Conservation (phyloP, 2,797 vertebrate genomes). For the Holocentrus rufus region DNA sequence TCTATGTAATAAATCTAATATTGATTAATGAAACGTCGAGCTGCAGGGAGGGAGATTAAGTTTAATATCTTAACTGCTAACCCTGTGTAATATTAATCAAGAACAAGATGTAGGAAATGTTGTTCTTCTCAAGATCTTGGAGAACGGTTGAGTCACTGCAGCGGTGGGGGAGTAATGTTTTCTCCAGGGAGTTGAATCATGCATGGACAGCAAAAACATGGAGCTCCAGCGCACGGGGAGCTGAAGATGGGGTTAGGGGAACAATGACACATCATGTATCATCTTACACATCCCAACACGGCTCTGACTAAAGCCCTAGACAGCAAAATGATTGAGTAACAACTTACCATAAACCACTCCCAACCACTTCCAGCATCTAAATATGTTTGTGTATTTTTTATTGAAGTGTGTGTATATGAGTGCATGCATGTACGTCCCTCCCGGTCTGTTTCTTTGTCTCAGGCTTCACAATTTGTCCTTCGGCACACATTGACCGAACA, state of each 20-base stretch:
- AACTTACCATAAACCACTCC: constrained; percentile 79
- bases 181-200: constrained; percentile 70
- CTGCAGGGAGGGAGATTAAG: constrained; percentile 56
- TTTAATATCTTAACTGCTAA: constrained; percentile 54
- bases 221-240: constrained; percentile 45
- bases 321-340: constrained; percentile 78
- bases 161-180: constrained; percentile 67
- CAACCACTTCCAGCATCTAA: constrained; percentile 67
- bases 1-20: constrained; percentile 54
- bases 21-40: constrained; percentile 64
- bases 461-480: constrained; percentile 56
- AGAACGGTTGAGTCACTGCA: constrained; percentile 63
- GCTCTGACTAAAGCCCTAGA: constrained; percentile 68
- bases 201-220: constrained; percentile 68
- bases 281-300: constrained; percentile 69
- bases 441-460: neutral
- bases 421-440: constrained; percentile 15
- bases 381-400: constrained; percentile 25
- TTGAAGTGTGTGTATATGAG: constrained; percentile 18
- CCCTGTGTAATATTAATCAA: constrained; percentile 66
- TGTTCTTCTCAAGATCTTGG: constrained; percentile 27
- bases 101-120: constrained; percentile 37
- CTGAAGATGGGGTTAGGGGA: constrained; percentile 68
- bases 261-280: constrained; percentile 80
- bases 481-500: constrained; percentile 57